Base-by-base conservation (phyloP, 2,113 vertebrate genomes). In the Otolemur garnettii region DNA sequence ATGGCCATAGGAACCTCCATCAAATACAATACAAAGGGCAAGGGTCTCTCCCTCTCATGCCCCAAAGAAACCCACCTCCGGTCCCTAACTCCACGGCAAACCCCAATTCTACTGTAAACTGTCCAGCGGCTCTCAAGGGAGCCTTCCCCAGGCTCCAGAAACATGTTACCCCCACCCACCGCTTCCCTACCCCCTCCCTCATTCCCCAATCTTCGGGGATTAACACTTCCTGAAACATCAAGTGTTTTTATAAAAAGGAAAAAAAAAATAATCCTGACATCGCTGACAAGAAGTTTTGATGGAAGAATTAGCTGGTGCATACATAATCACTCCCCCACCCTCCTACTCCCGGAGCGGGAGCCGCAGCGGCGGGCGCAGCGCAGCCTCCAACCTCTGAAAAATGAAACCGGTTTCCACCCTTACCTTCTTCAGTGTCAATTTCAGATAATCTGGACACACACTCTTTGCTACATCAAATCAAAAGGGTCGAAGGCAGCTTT, bases 371-470 rank as follows among this genome's bases (percentile, higher is more conserved):
- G 77, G 75, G 24, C 97, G 72, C 62, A 91, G 95, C 86, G 38
- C 97, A 98, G 96, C 98, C 98, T 98, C 97, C 97, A 97, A 97
- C 98, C 97, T 98, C 92, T 91, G 97, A 94, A 98, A 97, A 98
- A 98, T 95, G 96, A 98, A 98, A 96, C 96, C 94, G 95, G 95
- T 96, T 98, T 98, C 98, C 98, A 95, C 98, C 98, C 99, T 99
- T 99, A 99, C 99, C 99, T 99, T 98, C 97, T 98, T 97, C 92
- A 96, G 94, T 98, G 97, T 98, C 98, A 97, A 94, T 97, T 98
- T 98, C 98, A 96, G 92, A 97, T 98, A 98, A 98, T 98, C 98
- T 96, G 98, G 97, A 90, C 98, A 98, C 98, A 97, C 97, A 95
- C 97, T 98, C 97, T 98, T 96, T 98, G 97, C 98, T 98, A 98